Conservation (phyloP, 2,113 vertebrate species). For the Calyptomena viridis region DNA sequence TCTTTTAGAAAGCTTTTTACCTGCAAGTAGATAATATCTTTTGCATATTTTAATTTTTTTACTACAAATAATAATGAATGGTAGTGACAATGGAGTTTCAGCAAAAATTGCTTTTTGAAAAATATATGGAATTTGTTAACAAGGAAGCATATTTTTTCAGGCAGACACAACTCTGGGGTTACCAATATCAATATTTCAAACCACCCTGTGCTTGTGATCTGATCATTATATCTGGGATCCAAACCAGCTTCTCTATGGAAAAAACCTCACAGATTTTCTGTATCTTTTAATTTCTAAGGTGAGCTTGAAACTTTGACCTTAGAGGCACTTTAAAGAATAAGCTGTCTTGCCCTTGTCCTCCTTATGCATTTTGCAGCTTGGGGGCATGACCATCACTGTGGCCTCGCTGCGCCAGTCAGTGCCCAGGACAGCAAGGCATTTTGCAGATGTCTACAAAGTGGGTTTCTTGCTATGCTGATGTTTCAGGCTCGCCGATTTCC, state of each 20-base stretch:
- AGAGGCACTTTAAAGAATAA: neutral
- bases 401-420: fast-evolving
- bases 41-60: neutral
- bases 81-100: neutral
- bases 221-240: neutral
- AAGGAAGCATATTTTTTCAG: neutral
- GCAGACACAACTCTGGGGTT: neutral
- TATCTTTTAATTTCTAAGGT: neutral
- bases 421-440: neutral
- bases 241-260: neutral
- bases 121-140: neutral
- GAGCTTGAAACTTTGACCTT: neutral
- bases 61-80: neutral
- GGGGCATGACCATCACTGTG: fast-evolving
- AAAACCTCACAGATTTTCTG: neutral
- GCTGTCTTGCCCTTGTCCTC: neutral
- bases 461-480: neutral
- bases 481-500: neutral
- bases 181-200: neutral
- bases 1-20: neutral
- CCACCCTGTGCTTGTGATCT: neutral
- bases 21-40: neutral
- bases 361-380: neutral
- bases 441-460: neutral
- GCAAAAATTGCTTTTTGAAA: neutral